These are phyloP conservation scores for Leucopternis melanops DNA, from an alignment of 2,113 vertebrate species.

Conservation along the genomic window DNA sequence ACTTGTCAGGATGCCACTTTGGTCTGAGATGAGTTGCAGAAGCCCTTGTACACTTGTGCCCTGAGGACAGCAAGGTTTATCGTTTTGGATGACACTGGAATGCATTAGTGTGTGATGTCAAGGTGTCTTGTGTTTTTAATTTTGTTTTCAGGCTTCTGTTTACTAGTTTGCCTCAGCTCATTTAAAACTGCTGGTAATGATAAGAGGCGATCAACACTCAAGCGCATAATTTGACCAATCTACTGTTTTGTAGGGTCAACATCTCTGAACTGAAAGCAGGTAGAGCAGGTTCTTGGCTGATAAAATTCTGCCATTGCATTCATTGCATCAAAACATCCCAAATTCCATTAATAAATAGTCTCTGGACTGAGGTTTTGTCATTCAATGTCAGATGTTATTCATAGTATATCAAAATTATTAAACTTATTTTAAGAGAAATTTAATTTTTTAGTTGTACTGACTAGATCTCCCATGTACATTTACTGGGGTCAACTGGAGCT, in stretches of 20 bases:
- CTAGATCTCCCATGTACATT: background rate
- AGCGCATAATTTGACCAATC: background rate
- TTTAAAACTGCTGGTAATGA: background rate
- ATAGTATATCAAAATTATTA: background rate
- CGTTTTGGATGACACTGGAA: slow-evolving; percentile 45
- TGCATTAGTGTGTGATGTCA: slow-evolving; percentile 42
- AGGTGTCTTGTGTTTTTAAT: background rate
- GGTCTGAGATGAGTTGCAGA: slow-evolving; percentile 44
- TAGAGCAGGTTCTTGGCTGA: background rate
- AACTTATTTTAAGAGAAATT: background rate
- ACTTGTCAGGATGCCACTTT: slow-evolving; percentile 43
- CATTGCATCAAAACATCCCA: background rate
- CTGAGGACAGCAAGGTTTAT: slow-evolving; percentile 36
- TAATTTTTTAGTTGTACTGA: background rate
- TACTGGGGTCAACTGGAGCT: background rate
- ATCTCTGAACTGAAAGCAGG: background rate
- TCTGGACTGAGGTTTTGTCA: background rate
- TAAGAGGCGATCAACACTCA: background rate
- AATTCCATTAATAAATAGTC: background rate
- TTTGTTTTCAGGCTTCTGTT: slow-evolving; percentile 42
- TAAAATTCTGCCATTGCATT: background rate
- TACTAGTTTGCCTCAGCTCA: slow-evolving; percentile 18
- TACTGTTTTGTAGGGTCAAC: background rate
- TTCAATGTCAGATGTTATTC: background rate
- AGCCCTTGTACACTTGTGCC: slow-evolving; percentile 27